These are phyloP conservation scores for Actenoides lindsayi DNA, from an alignment of 2,113 vertebrate species.

Conservation along the genomic window DNA sequence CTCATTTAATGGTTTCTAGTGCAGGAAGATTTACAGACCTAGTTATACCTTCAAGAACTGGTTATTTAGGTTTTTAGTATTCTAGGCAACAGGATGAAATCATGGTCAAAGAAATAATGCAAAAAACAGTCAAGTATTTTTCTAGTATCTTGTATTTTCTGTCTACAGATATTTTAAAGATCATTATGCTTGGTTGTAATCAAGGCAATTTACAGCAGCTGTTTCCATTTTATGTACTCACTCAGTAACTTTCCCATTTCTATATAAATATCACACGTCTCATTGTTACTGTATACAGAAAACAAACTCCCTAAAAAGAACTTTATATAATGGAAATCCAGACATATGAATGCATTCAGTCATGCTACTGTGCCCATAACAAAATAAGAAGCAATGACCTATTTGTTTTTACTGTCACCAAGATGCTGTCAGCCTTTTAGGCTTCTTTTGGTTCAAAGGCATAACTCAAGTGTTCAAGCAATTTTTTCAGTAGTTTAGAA, in stretches of 20 bases:
- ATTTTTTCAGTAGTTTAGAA: slow-evolving; percentile 46
- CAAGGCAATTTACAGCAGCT: not conserved
- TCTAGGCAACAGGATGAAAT: not conserved
- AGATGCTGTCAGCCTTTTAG: slow-evolving; percentile 38
- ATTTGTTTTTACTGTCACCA: not conserved
- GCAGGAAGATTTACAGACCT: not conserved
- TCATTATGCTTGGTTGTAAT: not conserved
- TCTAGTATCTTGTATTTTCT: not conserved
- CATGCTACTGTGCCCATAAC: not conserved
- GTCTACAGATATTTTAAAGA: not conserved
- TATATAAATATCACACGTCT: not conserved
- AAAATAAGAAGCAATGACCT: not conserved
- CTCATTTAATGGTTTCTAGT: not conserved
- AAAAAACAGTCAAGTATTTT: not conserved
- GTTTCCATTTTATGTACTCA: not conserved
- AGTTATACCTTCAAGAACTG: not conserved
- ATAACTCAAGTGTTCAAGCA: slow-evolving; percentile 56
- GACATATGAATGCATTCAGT: not conserved
- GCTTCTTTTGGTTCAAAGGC: slow-evolving; percentile 50
- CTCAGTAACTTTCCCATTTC: not conserved
- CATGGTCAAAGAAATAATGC: not conserved
- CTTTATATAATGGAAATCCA: not conserved
- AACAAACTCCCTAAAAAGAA: not conserved
- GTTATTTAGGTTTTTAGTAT: not conserved
- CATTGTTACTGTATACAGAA: not conserved